Base-by-base conservation (phyloP, 1,140 invertebrate genomes). In the Ruditapes philippinarum region DNA sequence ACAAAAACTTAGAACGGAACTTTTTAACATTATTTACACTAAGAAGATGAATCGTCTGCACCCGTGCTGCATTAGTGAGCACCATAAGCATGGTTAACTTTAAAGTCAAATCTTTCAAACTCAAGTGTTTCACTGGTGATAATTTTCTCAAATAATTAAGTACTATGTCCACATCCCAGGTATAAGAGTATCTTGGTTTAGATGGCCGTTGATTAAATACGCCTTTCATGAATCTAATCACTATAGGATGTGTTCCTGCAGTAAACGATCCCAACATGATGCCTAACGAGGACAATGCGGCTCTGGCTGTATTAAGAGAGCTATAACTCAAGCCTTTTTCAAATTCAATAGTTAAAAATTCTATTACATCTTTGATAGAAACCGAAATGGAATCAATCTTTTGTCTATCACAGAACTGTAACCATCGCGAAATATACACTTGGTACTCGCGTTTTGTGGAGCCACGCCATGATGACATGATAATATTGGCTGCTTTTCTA, bases 31-130 rank as follows among this genome's bases (percentile, higher is more conserved):
- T n/a, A 11, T 42, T 19, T 45, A 17, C 2, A 40, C 45, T 33
- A 31, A 45, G 33, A 14, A 19, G 3, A 31, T 84, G 40, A n/a
- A 70, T 31, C 1, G 82, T 70, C n/a, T 84, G 82, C 3, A 70
- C 40, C 31, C 82, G n/a, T 49, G 36, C 62, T 1, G 62, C 82
- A 49, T 19, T 25, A 70, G n/a, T 19, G 38, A 73, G n/a, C n/a
- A n/a, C n/a, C n/a, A n/a, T n/a, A 45, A 73, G 57, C 60, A 51
- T 51, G 12, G 57, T 31, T 11, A 84, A 25, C 60, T 84, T 84
- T 2, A 36, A 73, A 3, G 82, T 70, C 1, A 84, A 40, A 70
- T 62, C 40, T 51, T 84, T 70, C 0, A 49, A n/a, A n/a, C n/a
- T n/a, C n/a, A n/a, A n/a, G n/a, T 45, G 36, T 40, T 83, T 49